Conservation (phyloP, 2,888 invertebrate species). For the Lepidochitona cinerea region DNA sequence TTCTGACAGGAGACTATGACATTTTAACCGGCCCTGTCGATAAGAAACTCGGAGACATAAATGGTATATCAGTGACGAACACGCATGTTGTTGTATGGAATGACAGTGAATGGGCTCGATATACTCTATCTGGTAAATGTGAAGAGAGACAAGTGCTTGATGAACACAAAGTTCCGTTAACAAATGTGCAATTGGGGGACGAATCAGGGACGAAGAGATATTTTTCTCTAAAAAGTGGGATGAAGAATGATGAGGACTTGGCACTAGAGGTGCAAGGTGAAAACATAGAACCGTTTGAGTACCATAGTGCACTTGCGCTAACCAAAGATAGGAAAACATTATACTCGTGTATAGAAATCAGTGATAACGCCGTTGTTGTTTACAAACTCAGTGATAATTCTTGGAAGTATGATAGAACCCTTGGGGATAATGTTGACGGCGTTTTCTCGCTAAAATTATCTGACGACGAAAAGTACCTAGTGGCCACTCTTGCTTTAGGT, state of each 20-base stretch:
- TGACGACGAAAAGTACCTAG: conserved; percentile 83
- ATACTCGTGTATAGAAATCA: conserved; percentile 69
- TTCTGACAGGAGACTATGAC: conserved; percentile 93
- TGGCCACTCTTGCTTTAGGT: conserved; percentile 76
- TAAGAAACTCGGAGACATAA: conserved; percentile 71
- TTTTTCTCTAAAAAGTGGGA: conserved; percentile 57
- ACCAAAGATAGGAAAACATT: conserved; percentile 52
- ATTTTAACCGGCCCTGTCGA: conserved; percentile 88
- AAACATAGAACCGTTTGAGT: conserved; percentile 64
- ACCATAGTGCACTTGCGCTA: conserved; percentile 67
- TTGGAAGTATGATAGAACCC: conserved; percentile 64
- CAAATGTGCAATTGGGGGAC: conserved; percentile 44
- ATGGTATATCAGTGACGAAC: conserved; percentile 61
- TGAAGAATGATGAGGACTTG: conserved; percentile 60
- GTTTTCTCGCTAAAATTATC: conserved; percentile 80
- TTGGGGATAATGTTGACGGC: conserved; percentile 62
- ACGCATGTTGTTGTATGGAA: conserved; percentile 64
- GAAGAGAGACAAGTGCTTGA: conserved; percentile 38
- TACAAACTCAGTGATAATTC: conserved; percentile 52
- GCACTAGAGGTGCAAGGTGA: conserved; percentile 59
- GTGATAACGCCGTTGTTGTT: conserved; percentile 65
- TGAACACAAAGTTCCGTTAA: conserved; percentile 54
- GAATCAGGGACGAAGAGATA: conserved; percentile 38
- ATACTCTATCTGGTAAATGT: conserved; percentile 51
- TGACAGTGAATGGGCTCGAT: conserved; percentile 56